Percentiles rank a stretch among this genome's conserved stretches.
These are phyloP conservation scores for Rhyacophila evoluta DNA, from an alignment of 2,888 invertebrate species.

Conservation along the genomic window DNA sequence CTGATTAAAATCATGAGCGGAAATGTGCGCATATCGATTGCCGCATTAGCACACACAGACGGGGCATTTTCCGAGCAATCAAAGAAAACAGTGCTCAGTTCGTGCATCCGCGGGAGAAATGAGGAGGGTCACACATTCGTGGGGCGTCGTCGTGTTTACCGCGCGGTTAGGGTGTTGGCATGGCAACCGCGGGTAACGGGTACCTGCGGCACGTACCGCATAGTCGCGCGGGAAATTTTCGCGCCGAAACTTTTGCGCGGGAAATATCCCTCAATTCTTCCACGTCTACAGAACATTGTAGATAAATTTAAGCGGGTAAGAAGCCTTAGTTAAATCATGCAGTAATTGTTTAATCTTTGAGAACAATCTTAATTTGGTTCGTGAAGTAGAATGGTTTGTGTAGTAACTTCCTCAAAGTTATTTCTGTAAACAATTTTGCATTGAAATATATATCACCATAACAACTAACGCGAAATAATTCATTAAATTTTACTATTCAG, in stretches of 20 bases:
- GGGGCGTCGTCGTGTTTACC: slow-evolving; percentile 45
- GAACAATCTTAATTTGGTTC: no score
- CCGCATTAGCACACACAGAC: slow-evolving; percentile 50
- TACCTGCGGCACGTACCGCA: slow-evolving; percentile 43
- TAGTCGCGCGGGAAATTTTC: slow-evolving; percentile 37
- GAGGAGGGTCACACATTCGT: slow-evolving; percentile 15
- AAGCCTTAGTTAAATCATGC: no score
- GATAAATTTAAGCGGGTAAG: neutral
- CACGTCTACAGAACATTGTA: no score
- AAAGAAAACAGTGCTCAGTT: slow-evolving; percentile 46
- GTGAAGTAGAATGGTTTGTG: no score
- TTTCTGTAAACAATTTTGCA: no score
- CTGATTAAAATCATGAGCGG: slow-evolving; percentile 28
- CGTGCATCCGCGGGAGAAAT: neutral
- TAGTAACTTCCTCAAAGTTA: no score
- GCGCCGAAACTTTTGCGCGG: slow-evolving; percentile 32
- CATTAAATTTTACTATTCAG: no score
- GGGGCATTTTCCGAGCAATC: slow-evolving; percentile 54
- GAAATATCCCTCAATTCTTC: neutral
- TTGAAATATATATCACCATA: no score
- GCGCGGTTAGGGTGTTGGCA: slow-evolving; percentile 46
- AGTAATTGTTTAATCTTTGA: no score
- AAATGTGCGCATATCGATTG: slow-evolving; percentile 49
- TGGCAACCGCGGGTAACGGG: slow-evolving; percentile 28
- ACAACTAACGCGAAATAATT: no score